Percentiles rank a stretch among this genome's conserved stretches.
phyloP scores from a whole-genome alignment of 2,888 invertebrate species.

The Dexiosoma caninum region DNA sequence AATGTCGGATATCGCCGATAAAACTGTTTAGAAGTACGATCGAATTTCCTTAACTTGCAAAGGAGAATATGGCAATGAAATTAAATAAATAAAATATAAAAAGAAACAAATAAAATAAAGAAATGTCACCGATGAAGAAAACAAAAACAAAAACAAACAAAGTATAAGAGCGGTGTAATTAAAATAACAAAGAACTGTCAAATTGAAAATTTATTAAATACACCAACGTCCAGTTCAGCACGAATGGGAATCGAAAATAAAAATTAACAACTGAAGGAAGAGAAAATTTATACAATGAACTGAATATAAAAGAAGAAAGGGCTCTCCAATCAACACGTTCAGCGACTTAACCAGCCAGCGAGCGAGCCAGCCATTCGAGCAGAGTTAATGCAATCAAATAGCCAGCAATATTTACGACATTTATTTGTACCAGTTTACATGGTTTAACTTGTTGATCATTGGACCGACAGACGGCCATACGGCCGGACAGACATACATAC shows the following conservation, averaged over 20 bases:
- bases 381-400: slow-evolving; percentile 31
- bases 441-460: slow-evolving; percentile 54
- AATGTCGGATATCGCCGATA: slow-evolving; percentile 63
- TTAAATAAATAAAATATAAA: slow-evolving; percentile 18
- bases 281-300: neutral
- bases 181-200: slow-evolving; percentile 73
- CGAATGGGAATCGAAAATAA: slow-evolving; percentile 32
- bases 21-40: slow-evolving; percentile 72
- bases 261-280: slow-evolving; percentile 7
- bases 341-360: neutral
- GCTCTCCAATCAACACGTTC: slow-evolving; percentile 33
- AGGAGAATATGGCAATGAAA: slow-evolving; percentile 44
- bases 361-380: neutral
- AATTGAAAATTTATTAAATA: slow-evolving; percentile 63
- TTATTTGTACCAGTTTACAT: slow-evolving; percentile 62
- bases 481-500: neutral
- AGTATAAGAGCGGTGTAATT: slow-evolving; percentile 71
- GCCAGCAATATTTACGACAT: slow-evolving; percentile 57
- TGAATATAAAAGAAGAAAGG: neutral
- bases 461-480: slow-evolving; percentile 18
- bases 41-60: slow-evolving; percentile 67
- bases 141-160: too few relatives aligned
- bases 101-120: slow-evolving; percentile 47
- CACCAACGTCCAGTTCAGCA: slow-evolving; percentile 37
- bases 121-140: slow-evolving; percentile 55